A percentile compares a stretch with the other conserved stretches of the same genome.
Evolutionary conservation across 2,113 vertebrate species (phyloP).

Genomic region (Tamias sibiricus): DNA sequence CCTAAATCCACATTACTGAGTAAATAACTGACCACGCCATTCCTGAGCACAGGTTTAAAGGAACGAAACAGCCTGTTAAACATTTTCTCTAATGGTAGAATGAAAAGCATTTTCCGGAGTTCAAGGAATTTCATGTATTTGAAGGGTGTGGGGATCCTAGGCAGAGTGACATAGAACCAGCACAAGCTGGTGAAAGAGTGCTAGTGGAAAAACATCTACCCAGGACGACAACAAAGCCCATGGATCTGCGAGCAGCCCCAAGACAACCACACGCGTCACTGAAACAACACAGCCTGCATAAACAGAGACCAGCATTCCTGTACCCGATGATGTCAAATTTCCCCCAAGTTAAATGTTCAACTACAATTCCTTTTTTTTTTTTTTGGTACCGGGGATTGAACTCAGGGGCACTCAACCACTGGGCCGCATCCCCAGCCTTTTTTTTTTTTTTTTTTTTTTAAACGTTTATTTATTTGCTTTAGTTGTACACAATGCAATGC

Average conservation of each 20-base stretch:
- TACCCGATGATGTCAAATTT: not conserved
- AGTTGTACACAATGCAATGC: too few species aligned
- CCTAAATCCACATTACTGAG: not conserved
- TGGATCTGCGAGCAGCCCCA: not conserved
- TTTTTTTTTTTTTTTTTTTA: too few species aligned
- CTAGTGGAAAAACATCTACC: not conserved
- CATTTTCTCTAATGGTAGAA: conserved; percentile 68
- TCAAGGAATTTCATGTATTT: conserved; percentile 67
- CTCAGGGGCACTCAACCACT: too few species aligned
- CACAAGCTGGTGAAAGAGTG: not conserved
- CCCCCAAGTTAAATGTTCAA: not conserved
- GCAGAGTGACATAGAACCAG: not conserved
- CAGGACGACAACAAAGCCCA: not conserved
- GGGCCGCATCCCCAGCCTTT: too few species aligned
- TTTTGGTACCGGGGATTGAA: too few species aligned
- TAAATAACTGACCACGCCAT: not conserved
- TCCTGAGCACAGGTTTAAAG: not conserved
- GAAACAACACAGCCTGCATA: not conserved
- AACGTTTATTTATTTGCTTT: too few species aligned
- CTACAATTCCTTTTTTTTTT: too few species aligned
- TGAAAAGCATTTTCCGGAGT: conserved; percentile 40
- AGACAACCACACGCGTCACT: not conserved
- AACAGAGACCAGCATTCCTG: not conserved
- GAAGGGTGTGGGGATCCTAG: conserved; percentile 43
- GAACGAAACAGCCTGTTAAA: conserved; percentile 63